A percentile compares a stretch with the other conserved stretches of the same genome.
Evolutionary conservation across 2,113 vertebrate genomes (phyloP).

Genomic region (Cricetomys ansorgei): DNA sequence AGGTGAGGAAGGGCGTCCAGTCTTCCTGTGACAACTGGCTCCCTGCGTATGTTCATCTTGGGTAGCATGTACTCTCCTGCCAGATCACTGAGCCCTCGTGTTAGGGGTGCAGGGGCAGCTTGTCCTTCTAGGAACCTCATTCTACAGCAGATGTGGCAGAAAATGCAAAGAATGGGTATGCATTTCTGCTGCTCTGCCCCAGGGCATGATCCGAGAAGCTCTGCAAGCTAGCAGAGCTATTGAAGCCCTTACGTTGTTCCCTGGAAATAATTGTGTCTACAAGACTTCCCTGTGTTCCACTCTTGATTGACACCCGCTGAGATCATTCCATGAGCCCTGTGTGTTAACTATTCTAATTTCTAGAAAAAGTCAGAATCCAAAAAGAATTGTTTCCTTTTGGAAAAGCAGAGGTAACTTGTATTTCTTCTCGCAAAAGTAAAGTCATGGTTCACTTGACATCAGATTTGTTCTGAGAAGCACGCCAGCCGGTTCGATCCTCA

Average conservation of each 20-base stretch:
- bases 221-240: not conserved
- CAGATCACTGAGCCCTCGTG: not conserved
- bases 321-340: not conserved
- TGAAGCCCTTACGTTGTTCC: not conserved
- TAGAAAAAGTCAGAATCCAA: conserved; percentile 28
- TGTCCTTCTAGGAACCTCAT: not conserved
- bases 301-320: not conserved
- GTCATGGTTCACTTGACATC: not conserved
- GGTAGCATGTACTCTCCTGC: not conserved
- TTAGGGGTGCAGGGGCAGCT: not conserved
- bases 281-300: not conserved
- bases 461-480: not conserved
- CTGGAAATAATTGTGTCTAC: not conserved
- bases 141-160: not conserved
- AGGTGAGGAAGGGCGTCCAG: not conserved
- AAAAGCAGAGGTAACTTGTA: conserved; percentile 21
- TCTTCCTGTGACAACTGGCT: not conserved
- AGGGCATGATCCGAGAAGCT: not conserved
- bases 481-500: not conserved
- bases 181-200: not conserved
- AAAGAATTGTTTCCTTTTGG: conserved; percentile 16
- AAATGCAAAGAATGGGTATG: not conserved
- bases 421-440: conserved; percentile 18
- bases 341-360: conserved; percentile 17
- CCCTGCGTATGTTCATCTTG: not conserved